Evolutionary conservation across 2,113 vertebrate genomes (phyloP).

Genomic region (Pseudorectes ferrugineus): DNA sequence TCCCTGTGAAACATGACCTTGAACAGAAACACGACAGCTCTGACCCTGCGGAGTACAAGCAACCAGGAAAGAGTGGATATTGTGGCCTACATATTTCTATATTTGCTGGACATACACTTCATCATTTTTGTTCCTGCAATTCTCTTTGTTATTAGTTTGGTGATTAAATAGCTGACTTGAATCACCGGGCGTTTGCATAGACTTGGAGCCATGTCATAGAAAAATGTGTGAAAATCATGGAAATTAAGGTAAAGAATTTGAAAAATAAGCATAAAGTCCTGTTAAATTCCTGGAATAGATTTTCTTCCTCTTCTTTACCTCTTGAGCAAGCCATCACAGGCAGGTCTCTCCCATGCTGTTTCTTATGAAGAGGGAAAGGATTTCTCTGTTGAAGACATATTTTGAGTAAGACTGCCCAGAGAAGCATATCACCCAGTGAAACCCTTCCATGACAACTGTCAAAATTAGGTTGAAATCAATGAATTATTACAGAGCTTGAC

Average conservation of each 20-base stretch:
- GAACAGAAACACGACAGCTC: neutral
- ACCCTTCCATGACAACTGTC: neutral
- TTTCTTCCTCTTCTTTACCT: neutral
- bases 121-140: neutral
- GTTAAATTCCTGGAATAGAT: neutral
- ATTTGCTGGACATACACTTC: neutral
- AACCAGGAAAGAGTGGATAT: neutral
- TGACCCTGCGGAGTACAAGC: neutral
- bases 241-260: neutral
- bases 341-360: neutral
- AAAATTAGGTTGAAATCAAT: neutral
- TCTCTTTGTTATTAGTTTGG: neutral
- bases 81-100: neutral
- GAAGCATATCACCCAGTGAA: neutral
- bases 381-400: neutral
- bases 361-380: neutral
- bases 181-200: neutral
- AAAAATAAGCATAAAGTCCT: neutral
- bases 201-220: neutral
- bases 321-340: neutral
- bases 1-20: neutral
- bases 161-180: neutral
- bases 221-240: neutral
- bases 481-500: neutral
- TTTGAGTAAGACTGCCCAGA: neutral